A percentile compares a stretch with the other conserved stretches of the same genome.
Conservation (phyloP, 1,140 invertebrate species). For the Idris sp. region DNA sequence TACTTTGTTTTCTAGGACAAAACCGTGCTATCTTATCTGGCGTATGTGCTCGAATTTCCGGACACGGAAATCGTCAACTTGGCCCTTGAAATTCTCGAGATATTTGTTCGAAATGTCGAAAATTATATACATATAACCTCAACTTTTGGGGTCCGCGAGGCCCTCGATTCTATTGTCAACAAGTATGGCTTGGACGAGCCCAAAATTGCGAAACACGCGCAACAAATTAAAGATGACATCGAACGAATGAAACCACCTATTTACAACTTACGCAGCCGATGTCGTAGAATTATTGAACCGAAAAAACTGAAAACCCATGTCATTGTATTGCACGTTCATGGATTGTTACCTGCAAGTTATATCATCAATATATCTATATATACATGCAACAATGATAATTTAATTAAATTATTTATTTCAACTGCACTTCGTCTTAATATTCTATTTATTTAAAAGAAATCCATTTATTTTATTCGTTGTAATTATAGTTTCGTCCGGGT, state of each 20-base stretch:
- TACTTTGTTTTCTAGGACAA: slow-evolving; percentile 74
- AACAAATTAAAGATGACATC: slow-evolving; percentile 73
- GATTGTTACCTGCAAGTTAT: slow-evolving; percentile 72
- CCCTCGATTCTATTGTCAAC: slow-evolving; percentile 73
- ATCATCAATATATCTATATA: too few relatives aligned
- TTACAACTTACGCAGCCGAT: slow-evolving; percentile 75
- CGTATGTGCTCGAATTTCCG: slow-evolving; percentile 74
- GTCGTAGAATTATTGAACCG: slow-evolving; percentile 75
- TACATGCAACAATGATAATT: too few relatives aligned
- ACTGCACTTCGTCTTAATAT: too few relatives aligned
- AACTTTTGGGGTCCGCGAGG: slow-evolving; percentile 76
- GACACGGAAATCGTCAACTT: slow-evolving; percentile 71
- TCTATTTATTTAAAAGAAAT: too few relatives aligned
- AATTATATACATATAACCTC: slow-evolving; percentile 77
- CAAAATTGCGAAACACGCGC: slow-evolving; percentile 70
- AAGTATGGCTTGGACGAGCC: slow-evolving; percentile 71
- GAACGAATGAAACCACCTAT: slow-evolving; percentile 77
- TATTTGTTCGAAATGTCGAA: slow-evolving; percentile 75
- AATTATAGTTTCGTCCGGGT: too few relatives aligned
- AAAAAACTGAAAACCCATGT: slow-evolving; percentile 76
- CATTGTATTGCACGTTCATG: slow-evolving; percentile 74
- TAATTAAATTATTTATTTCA: too few relatives aligned
- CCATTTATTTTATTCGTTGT: too few relatives aligned
- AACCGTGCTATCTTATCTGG: slow-evolving; percentile 75
- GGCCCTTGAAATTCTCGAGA: slow-evolving; percentile 73